These are phyloP conservation scores for Iselma pallidipennis DNA, from an alignment of 2,888 invertebrate genomes.

Conservation along the genomic window DNA sequence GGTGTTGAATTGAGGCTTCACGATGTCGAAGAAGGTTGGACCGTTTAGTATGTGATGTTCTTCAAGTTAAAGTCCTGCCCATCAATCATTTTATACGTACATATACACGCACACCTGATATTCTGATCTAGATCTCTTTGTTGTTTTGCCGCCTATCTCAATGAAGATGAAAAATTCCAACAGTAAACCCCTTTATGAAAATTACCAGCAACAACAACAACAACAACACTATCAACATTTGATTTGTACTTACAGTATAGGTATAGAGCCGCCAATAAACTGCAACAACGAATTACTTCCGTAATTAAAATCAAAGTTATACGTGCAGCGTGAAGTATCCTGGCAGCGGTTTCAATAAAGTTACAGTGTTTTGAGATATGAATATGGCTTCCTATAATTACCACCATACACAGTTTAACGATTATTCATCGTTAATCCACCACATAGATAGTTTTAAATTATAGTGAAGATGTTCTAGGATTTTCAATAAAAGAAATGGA, in stretches of 20 bases:
- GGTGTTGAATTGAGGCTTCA: slow-evolving; percentile 55
- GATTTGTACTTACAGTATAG: not conserved
- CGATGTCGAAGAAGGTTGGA: slow-evolving; percentile 44
- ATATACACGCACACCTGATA: slow-evolving; percentile 45
- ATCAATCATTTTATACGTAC: slow-evolving; percentile 46
- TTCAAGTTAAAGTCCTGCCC: slow-evolving; percentile 43
- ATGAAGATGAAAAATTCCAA: not conserved
- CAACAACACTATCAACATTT: not conserved
- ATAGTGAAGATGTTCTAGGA: not conserved
- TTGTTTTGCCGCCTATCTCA: not conserved
- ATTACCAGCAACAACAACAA: not conserved
- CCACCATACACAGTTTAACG: slow-evolving; percentile 29
- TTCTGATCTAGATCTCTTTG: slow-evolving; percentile 38
- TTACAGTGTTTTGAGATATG: slow-evolving; percentile 24
- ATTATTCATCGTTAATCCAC: slow-evolving; percentile 31
- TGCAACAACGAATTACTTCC: slow-evolving; percentile 14
- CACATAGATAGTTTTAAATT: slow-evolving; percentile 26
- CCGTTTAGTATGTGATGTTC: slow-evolving; percentile 44
- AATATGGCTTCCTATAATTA: slow-evolving; percentile 36
- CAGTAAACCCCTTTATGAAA: not conserved
- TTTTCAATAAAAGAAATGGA: slow-evolving; percentile 3
- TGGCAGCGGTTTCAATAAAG: slow-evolving; percentile 14
- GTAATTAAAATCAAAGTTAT: slow-evolving; percentile 21
- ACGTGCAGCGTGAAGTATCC: slow-evolving; percentile 16
- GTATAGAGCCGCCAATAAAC: slow-evolving; percentile 7